Evolutionary conservation across 1,140 invertebrate species (phyloP).

Genomic region (Calliopsis andreniformis): DNA sequence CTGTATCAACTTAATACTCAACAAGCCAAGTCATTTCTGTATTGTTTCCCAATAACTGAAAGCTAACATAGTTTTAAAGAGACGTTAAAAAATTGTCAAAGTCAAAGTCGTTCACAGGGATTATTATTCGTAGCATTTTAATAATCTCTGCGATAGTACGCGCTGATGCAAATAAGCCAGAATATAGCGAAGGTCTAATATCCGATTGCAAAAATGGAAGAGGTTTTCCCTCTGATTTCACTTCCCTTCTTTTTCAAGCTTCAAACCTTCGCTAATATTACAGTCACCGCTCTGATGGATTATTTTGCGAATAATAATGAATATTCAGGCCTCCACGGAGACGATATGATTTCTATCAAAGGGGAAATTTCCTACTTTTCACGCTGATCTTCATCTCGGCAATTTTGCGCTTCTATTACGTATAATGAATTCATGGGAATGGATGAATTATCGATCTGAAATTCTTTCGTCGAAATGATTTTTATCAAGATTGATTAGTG

Average conservation of each 20-base stretch:
- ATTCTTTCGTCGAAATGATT: neutral
- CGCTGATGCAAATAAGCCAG: neutral
- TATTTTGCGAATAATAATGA: conserved; percentile 18
- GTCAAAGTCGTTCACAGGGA: too few species aligned
- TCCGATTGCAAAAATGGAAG: neutral
- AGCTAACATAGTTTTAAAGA: too few species aligned
- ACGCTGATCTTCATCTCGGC: neutral
- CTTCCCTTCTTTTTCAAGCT: neutral
- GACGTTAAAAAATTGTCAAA: too few species aligned
- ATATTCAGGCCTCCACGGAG: conserved; percentile 3
- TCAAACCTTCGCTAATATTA: neutral
- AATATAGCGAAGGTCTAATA: neutral
- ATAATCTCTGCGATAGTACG: neutral
- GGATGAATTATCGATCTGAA: neutral
- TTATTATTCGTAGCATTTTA: neutral
- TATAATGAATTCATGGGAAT: neutral
- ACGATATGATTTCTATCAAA: neutral
- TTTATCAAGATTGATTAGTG: too few species aligned
- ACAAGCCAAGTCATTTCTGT: too few species aligned
- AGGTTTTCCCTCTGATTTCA: neutral
- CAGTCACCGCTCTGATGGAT: neutral
- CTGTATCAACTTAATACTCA: too few species aligned
- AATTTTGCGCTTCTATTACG: neutral
- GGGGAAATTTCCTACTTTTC: conserved; percentile 1
- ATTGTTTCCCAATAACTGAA: too few species aligned